These are phyloP conservation scores for Oxystoma pomonae DNA, from an alignment of 2,888 invertebrate genomes.

Conservation along the genomic window DNA sequence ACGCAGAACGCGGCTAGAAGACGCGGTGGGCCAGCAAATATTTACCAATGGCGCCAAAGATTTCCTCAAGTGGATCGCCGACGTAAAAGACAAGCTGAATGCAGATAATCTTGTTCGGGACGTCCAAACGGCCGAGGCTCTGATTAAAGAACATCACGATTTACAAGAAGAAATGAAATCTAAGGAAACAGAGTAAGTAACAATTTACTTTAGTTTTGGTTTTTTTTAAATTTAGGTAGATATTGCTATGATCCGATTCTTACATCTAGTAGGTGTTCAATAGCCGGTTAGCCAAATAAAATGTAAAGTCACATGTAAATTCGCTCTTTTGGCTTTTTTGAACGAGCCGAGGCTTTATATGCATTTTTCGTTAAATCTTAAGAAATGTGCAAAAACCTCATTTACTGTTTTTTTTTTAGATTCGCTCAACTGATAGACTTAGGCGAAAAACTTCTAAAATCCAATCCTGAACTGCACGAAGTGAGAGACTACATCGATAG, in stretches of 20 bases:
- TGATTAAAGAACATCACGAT: slow-evolving; percentile 88
- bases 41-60: slow-evolving; percentile 66
- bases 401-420: slow-evolving; percentile 48
- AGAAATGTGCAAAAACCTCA: too few species aligned
- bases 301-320: too few species aligned
- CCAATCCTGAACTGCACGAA: slow-evolving; percentile 71
- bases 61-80: slow-evolving; percentile 76
- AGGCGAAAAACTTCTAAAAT: slow-evolving; percentile 68
- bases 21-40: slow-evolving; percentile 93
- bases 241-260: too few species aligned
- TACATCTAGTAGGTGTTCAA: too few species aligned
- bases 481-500: slow-evolving; percentile 71
- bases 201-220: too few species aligned
- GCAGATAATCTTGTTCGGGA: slow-evolving; percentile 76
- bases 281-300: too few species aligned
- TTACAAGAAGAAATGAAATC: slow-evolving; percentile 86
- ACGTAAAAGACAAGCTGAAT: slow-evolving; percentile 73
- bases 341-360: too few species aligned
- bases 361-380: too few species aligned
- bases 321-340: too few species aligned
- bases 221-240: too few species aligned
- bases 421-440: slow-evolving; percentile 78
- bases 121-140: slow-evolving; percentile 87
- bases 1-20: slow-evolving; percentile 79
- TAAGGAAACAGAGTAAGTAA: slow-evolving; percentile 82